Evolutionary conservation across 1,140 invertebrate genomes (phyloP), one percentile per base, ranked within the genome.

Genomic region (Belonocnema kinseyi): DNA sequence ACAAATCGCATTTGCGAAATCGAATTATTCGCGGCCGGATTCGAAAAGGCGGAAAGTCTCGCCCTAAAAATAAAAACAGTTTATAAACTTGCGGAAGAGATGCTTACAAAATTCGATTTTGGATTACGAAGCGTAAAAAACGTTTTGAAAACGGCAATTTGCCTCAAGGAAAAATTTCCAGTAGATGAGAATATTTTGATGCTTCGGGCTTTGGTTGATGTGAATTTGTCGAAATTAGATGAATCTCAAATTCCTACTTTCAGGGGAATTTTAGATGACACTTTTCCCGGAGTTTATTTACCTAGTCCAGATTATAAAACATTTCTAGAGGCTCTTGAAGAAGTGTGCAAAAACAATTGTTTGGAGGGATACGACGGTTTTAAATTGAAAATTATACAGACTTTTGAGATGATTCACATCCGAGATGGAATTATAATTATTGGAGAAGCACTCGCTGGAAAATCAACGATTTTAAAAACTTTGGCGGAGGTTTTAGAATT

Each of bases 341-440:
- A 84, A 56, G 73, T 91, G 6, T 92, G 91, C 76, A 46, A 81
- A 8, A 88, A 91, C 54, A 90, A 90, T 80, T 93, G 93, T 80
- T 80, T 95, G 11, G 91, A 93, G 77, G 86, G 92, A 50, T 91
- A 91, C 2, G 87, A 93, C 16, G 88, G 87, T 70, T 94, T 95
- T 80, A 87, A 93, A 75, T 85, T 93, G 76, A 96, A 96, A 89
- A 92, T 92, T 4, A 88, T 93, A 72, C 93, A 94, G 90, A 92
- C 94, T 26, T 94, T 94, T 75, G 94, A 96, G 88, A 94, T 94
- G 89, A 93, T 95, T 91, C 91, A 94, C 75, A 92, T 94, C n/a
- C 88, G 93, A 78, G 93, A 93, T 82, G 93, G 93, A 50, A 93
- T 95, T 79, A 82, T 91, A 13, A 58, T 92, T 61, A 73, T 87